Base-by-base conservation (phyloP, 2,888 invertebrate genomes). In the Cartodere bifasciata region DNA sequence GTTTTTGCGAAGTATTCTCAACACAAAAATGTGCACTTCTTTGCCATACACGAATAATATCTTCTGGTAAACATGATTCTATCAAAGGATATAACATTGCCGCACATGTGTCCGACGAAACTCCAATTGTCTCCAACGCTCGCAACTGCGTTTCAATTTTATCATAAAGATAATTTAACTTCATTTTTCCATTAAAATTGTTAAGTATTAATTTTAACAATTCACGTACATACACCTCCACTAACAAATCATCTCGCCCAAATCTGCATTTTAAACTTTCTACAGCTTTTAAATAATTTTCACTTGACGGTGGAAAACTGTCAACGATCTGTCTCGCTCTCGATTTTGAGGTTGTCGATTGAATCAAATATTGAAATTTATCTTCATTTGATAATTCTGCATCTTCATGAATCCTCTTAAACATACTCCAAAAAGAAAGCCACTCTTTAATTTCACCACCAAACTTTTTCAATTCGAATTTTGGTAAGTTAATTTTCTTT, bases 81-180 rank as follows among this genome's bases (percentile, higher is more conserved):
- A 29, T 24, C 7, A 33, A 15, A 3, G 33, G 33, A 29, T 23
- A 33, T 20, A 33, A 17, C 33, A 33, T 33, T 13, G 33, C 33
- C 16, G 29, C 17, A 16, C 23, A 33, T 10, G 13, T 33, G 9
- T 33, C 33, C 9, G 29, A 21, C 4, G 28, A 17, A 6, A 33
- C 11, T 2, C 33, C 33, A 11, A 33, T 10, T 4, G 2, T 15
- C 9, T 33, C 33, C 13, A 29, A 13, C n/a, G 24, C 9, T 4
- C 29, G n/a, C 10, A 33, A 16, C 11, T 33, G 28, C 4, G 32
- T 13, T 13, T 32, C 28, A 11, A 32, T 14, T 26, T 31, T 31
- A 13, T 16, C 31, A 27, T 31, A 31, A 5, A 31, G 13, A 3
- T 24, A 17, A 20, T 7, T 11, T 11, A 32, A 20, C 9, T 7